Evolutionary conservation across 2,113 vertebrate species (phyloP), one percentile per base, ranked within the genome.

Genomic region (Neogobius melanostomus): DNA sequence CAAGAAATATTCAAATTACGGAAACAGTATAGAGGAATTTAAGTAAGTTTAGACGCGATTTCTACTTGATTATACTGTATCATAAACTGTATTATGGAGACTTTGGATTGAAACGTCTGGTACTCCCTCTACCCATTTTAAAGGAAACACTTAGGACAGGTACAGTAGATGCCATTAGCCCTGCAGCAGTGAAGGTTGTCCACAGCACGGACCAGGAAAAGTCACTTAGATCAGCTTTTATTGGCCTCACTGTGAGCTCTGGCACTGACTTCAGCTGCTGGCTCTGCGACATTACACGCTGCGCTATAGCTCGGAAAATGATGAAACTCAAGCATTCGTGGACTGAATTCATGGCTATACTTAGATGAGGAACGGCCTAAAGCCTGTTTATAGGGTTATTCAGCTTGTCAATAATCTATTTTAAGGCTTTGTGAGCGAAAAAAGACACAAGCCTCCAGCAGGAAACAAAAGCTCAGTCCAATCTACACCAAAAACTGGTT

Each of bases 171-270:
- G 47, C 80, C 69, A 3, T 4, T 16, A 52, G 67, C 42, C 65
- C 69, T 12, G 47, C 43, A 60, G n/a, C 50, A 47, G 2, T 48
- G 61, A 72, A 69, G 66, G 76, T 64, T 16, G 11, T 17, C 46
- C 6, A 8, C 54, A 28, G 44, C 11, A 68, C 44, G 0, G 64
- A 71, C 61, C 50, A 60, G 49, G 64, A 59, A 65, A 53, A 68
- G 43, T 43, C 21, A 54, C 64, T 60, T 53, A 72, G 67, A 74
- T 69, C 57, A 17, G 52, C 47, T 44, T 62, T 53, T 48, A 17
- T 46, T 72, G 80, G 75, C 76, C 83, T 80, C 53, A 54, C 61
- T 12, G 15, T 42, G 36, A 66, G 64, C 44, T 69, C 62, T 47
- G 79, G 53, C 65, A 15, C 52, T 1, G 21, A 59, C 65, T 59